Evolutionary conservation across 2,113 vertebrate species (phyloP).

Genomic region (Rafetus swinhoei): DNA sequence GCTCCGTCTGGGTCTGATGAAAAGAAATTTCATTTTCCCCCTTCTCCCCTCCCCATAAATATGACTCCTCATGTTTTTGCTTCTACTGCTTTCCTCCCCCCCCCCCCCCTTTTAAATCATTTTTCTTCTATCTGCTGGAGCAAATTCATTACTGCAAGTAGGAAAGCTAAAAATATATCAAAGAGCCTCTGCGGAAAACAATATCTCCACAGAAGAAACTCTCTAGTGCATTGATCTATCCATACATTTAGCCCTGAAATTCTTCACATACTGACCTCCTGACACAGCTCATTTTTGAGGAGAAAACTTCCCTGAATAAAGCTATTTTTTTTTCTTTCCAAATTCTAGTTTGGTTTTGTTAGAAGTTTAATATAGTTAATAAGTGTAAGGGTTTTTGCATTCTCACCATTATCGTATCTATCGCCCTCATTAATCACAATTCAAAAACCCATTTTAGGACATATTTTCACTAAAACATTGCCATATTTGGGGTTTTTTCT

Average conservation of each 20-base stretch:
- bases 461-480: constrained; percentile 7
- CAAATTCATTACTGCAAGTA: accelerated
- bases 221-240: neutral
- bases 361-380: neutral
- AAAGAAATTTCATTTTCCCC: neutral
- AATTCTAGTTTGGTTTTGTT: neutral
- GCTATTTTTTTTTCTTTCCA: neutral
- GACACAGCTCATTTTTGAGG: neutral
- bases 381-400: accelerated
- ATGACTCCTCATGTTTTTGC: accelerated
- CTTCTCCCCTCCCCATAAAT: neutral
- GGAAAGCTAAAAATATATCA: neutral
- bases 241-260: accelerated
- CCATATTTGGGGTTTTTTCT: constrained; percentile 64
- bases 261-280: neutral
- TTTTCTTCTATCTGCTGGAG: accelerated
- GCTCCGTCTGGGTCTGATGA: accelerated
- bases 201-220: neutral
- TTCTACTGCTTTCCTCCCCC: neutral
- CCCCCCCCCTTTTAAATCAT: neutral
- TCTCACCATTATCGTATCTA: constrained; percentile 7
- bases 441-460: constrained; percentile 59
- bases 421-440: neutral
- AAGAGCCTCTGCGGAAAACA: neutral
- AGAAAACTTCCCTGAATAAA: accelerated